These are phyloP conservation scores for Meiosimyza decipiens DNA, from an alignment of 2,888 invertebrate genomes.

Conservation along the genomic window DNA sequence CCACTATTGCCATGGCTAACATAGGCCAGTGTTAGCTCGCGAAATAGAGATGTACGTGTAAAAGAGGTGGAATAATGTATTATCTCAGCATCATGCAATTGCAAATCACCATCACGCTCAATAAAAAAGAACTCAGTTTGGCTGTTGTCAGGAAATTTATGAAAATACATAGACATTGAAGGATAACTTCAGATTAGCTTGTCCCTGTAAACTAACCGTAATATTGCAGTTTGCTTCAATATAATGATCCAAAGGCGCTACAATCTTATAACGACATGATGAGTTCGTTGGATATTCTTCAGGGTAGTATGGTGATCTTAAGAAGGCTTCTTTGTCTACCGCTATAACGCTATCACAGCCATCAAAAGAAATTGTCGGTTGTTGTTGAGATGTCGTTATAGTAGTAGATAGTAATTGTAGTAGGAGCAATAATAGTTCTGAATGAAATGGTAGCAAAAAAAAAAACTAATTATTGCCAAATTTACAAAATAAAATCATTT, in stretches of 20 bases:
- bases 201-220: slow-evolving; percentile 46
- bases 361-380: slow-evolving; percentile 45
- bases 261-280: slow-evolving; percentile 62
- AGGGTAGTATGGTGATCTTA: slow-evolving; percentile 61
- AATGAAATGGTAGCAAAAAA: too few species aligned
- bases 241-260: slow-evolving; percentile 56
- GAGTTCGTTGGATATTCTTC: slow-evolving; percentile 53
- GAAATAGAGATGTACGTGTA: slow-evolving; percentile 51
- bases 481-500: too few species aligned
- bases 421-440: too few species aligned
- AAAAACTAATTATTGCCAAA: too few species aligned
- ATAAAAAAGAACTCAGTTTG: slow-evolving; percentile 60
- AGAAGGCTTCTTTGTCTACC: slow-evolving; percentile 38
- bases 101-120: slow-evolving; percentile 56
- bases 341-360: slow-evolving; percentile 53
- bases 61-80: slow-evolving; percentile 57
- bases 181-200: too few species aligned
- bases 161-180: background rate
- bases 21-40: slow-evolving; percentile 56
- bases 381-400: too few species aligned
- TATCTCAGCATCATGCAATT: slow-evolving; percentile 54
- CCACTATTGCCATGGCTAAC: slow-evolving; percentile 53
- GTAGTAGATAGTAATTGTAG: too few species aligned
- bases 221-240: slow-evolving; percentile 52
- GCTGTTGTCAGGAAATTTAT: slow-evolving; percentile 48